These are phyloP conservation scores for Sanderia malayensis DNA, from an alignment of 30 jellyfish, hydroid and myxozoan species.

Conservation along the genomic window DNA sequence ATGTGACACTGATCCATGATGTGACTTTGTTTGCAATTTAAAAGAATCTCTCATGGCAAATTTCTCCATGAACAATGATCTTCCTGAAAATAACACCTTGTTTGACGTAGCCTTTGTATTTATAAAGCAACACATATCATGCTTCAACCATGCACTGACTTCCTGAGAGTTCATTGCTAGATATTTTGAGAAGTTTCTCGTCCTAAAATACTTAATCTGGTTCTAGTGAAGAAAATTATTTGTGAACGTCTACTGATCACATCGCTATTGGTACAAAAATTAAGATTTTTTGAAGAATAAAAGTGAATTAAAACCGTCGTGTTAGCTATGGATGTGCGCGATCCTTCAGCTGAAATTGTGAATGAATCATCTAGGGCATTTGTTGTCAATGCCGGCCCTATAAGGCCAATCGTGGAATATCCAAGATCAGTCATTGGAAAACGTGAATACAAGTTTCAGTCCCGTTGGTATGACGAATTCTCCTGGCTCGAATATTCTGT, in stretches of 20 bases:
- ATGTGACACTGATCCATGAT: background rate
- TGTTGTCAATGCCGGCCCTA: conserved; percentile 17
- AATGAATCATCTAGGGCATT: conserved; percentile 20
- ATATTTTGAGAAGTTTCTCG: background rate
- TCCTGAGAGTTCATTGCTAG: background rate
- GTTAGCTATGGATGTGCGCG: conserved; percentile 37
- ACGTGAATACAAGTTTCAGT: conserved; percentile 34
- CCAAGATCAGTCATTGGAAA: conserved; percentile 24
- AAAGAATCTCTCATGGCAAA: too few species aligned
- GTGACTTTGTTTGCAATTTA: too few species aligned
- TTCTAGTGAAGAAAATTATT: too few species aligned
- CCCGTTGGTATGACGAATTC: conserved; percentile 33
- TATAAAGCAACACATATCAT: background rate
- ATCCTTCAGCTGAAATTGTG: conserved; percentile 17
- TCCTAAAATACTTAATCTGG: too few species aligned
- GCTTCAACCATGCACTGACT: background rate
- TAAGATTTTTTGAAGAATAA: conserved; percentile 10
- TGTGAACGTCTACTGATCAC: background rate
- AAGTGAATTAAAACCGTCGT: conserved; percentile 4
- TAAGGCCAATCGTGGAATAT: conserved; percentile 16
- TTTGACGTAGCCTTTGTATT: too few species aligned
- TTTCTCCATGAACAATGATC: too few species aligned
- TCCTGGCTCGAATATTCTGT: conserved; percentile 44
- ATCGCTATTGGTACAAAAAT: background rate
- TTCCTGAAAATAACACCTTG: too few species aligned